A percentile compares a stretch with the other conserved stretches of the same genome.
Conservation (phyloP, 2,888 invertebrate species). For the Subacronicta megacephala region DNA sequence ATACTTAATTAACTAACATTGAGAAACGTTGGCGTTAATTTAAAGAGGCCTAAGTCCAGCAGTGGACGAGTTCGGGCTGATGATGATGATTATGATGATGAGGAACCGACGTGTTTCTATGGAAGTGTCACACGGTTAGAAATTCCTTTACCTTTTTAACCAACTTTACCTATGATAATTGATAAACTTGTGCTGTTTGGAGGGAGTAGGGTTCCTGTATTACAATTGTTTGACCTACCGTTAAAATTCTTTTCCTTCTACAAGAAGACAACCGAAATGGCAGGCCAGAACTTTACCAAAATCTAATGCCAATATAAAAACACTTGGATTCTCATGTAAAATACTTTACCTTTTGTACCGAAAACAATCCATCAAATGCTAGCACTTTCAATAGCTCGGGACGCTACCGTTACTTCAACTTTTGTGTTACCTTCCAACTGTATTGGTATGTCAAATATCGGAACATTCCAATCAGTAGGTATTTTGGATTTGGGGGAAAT, state of each 20-base stretch:
- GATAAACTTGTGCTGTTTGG: too few relatives aligned
- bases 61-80: too few relatives aligned
- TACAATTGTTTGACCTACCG: neutral
- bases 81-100: too few relatives aligned
- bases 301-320: constrained; percentile 22
- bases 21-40: too few relatives aligned
- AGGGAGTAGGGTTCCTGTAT: too few relatives aligned
- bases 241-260: constrained; percentile 10
- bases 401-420: constrained; percentile 51
- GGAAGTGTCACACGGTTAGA: too few relatives aligned
- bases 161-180: too few relatives aligned
- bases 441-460: constrained; percentile 37
- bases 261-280: constrained; percentile 15
- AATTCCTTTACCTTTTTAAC: too few relatives aligned
- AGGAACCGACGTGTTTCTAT: too few relatives aligned
- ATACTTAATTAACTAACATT: too few relatives aligned
- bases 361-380: constrained; percentile 56
- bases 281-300: constrained; percentile 13
- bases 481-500: constrained; percentile 34
- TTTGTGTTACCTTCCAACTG: constrained; percentile 37
- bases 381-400: constrained; percentile 44
- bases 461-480: constrained; percentile 36
- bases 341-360: constrained; percentile 36
- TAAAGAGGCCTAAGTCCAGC: too few relatives aligned
- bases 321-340: constrained; percentile 35